Evolutionary conservation across 1,140 invertebrate genomes (phyloP).

Genomic region (Panulirus ornatus): DNA sequence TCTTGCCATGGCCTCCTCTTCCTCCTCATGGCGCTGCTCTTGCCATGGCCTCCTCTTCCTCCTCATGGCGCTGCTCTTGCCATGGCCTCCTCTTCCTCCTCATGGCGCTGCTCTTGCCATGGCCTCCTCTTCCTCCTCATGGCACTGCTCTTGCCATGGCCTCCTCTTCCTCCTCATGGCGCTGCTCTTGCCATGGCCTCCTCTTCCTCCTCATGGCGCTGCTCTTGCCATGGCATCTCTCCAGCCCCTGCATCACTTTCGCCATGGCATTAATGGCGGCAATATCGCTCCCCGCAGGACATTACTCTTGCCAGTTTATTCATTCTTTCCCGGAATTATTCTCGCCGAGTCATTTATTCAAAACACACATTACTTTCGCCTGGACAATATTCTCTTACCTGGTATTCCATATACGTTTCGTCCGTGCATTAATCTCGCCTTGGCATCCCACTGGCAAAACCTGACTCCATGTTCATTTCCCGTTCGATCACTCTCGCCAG

Average conservation of each 20-base stretch:
- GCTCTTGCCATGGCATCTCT: background rate
- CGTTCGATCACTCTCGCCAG: constrained; percentile 8
- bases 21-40: too few species aligned
- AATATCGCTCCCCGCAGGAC: background rate
- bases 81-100: too few species aligned
- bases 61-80: too few species aligned
- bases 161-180: too few species aligned
- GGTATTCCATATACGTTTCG: background rate
- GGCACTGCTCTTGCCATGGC: too few species aligned
- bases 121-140: too few species aligned
- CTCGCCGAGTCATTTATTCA: background rate
- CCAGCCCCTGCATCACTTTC: background rate
- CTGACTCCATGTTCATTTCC: background rate
- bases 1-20: too few species aligned
- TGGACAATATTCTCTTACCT: background rate
- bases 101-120: too few species aligned
- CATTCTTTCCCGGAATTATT: background rate
- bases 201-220: background rate
- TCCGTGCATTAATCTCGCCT: background rate
- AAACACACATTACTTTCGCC: constrained; percentile 3
- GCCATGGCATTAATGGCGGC: too few species aligned
- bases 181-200: too few species aligned
- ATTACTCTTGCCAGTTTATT: background rate
- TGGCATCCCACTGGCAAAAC: background rate
- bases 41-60: too few species aligned